Percentiles rank a stretch among this genome's conserved stretches.
Conservation (phyloP, 2,113 vertebrate genomes). For the Ochotona curzoniae region DNA sequence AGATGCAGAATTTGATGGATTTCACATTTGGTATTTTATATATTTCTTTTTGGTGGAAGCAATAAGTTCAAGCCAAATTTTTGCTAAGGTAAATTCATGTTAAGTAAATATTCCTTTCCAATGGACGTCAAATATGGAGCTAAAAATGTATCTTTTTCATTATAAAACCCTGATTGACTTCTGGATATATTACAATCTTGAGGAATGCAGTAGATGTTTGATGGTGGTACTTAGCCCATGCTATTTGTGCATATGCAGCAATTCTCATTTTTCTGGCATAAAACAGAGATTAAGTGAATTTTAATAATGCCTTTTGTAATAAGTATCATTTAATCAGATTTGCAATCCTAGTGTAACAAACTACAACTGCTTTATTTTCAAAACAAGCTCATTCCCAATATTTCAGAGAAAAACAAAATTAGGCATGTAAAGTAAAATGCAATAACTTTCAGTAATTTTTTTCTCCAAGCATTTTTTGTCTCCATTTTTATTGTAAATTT, state of each 20-base stretch:
- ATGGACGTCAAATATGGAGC: constrained; percentile 32
- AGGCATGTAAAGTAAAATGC: not conserved
- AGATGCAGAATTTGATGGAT: constrained; percentile 12
- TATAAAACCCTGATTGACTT: constrained; percentile 41
- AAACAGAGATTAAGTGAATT: constrained; percentile 9
- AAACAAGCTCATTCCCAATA: not conserved
- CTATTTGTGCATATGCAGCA: not conserved
- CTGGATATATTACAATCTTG: not conserved
- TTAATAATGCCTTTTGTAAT: not conserved
- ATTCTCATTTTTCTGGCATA: not conserved
- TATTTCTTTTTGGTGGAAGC: constrained; percentile 44
- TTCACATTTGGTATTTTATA: constrained; percentile 49
- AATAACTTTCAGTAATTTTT: not conserved
- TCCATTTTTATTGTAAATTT: constrained; percentile 55
- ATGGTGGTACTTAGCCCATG: not conserved
- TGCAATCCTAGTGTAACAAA: not conserved
- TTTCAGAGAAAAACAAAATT: not conserved
- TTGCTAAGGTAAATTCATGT: constrained; percentile 56
- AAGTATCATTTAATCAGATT: not conserved
- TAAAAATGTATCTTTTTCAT: constrained; percentile 53
- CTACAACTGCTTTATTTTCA: not conserved
- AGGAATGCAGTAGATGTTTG: not conserved
- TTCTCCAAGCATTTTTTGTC: constrained; percentile 37
- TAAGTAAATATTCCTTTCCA: constrained; percentile 54
- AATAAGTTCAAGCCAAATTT: constrained; percentile 30